A percentile compares a stretch with the other conserved stretches of the same genome.
These are phyloP conservation scores for Aleiodes leptofemur DNA, from an alignment of 2,888 invertebrate genomes.

Conservation along the genomic window DNA sequence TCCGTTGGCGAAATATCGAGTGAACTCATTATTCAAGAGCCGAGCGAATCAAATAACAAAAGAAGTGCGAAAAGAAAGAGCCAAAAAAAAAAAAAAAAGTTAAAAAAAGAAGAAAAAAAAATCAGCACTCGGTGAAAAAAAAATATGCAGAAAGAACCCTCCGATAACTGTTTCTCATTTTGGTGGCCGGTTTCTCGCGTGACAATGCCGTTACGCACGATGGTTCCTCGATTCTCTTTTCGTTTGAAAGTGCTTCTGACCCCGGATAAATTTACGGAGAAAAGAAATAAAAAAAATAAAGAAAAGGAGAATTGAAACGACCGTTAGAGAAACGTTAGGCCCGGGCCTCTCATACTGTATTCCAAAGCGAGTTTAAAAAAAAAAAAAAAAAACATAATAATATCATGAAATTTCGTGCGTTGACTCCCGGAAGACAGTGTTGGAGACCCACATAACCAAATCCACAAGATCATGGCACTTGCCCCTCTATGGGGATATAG, in stretches of 20 bases:
- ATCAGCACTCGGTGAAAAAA: neutral
- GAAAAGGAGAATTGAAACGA: conserved; percentile 5
- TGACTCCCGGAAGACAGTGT: conserved; percentile 36
- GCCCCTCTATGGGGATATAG: no score
- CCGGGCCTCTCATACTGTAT: neutral
- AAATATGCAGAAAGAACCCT: conserved; percentile 11
- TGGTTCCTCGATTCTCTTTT: conserved; percentile 10
- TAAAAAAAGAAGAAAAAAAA: neutral
- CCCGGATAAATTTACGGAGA: conserved; percentile 10
- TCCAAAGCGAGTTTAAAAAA: conserved; percentile 14
- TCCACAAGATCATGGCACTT: no score
- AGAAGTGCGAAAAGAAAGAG: neutral
- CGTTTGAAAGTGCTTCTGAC: conserved; percentile 40
- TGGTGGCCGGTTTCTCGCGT: conserved; percentile 39
- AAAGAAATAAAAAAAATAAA: neutral
- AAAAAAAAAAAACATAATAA: neutral
- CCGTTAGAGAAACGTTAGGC: conserved; percentile 45
- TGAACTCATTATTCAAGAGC: no score
- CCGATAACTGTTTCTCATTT: conserved; percentile 39
- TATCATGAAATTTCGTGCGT: conserved; percentile 29
- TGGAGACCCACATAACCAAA: conserved; percentile 39
- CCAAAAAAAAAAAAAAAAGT: neutral
- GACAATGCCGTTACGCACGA: conserved; percentile 43
- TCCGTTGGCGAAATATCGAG: no score
- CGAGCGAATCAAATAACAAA: neutral